These are phyloP conservation scores for Hirtodrosophila trivittata DNA, from an alignment of 2,888 invertebrate species.

Conservation along the genomic window DNA sequence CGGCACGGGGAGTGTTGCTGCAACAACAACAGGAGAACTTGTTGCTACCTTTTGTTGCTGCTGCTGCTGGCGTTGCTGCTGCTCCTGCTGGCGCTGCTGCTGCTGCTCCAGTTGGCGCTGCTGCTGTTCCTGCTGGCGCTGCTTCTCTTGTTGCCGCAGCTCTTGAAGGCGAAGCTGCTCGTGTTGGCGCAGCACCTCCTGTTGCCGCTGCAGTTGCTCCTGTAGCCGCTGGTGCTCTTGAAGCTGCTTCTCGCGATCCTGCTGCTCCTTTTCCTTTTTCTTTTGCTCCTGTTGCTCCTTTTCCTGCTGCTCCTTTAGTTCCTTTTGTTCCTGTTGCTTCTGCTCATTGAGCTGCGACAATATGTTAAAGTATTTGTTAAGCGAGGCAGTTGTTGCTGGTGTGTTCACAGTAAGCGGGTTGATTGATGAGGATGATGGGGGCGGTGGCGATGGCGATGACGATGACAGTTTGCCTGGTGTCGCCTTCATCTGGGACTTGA, in stretches of 20 bases:
- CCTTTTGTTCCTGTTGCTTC: slow-evolving; percentile 60
- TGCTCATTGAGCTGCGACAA: slow-evolving; percentile 80
- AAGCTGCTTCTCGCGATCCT: slow-evolving; percentile 65
- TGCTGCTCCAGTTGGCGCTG: slow-evolving; percentile 13
- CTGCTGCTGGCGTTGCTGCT: slow-evolving; percentile 7
- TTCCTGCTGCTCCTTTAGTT: slow-evolving; percentile 30
- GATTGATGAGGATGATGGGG: slow-evolving; percentile 39
- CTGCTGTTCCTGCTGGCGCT: slow-evolving; percentile 38
- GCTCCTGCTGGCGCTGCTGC: slow-evolving; percentile 68
- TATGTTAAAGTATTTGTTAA: slow-evolving; percentile 83
- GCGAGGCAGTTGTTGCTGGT: slow-evolving; percentile 79
- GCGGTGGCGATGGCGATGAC: slow-evolving; percentile 51
- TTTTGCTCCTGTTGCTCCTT: slow-evolving; percentile 20
- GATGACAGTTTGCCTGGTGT: slow-evolving; percentile 47
- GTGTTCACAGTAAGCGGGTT: slow-evolving; percentile 77
- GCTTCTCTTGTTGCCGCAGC: slow-evolving; percentile 50
- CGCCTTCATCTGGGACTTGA: slow-evolving; percentile 91
- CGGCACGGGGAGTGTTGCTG: slow-evolving; percentile 72
- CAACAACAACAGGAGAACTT: slow-evolving; percentile 19
- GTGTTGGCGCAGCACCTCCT: slow-evolving; percentile 39
- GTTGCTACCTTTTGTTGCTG: slow-evolving; percentile 2
- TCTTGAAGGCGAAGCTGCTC: slow-evolving; percentile 39
- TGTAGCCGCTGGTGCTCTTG: slow-evolving; percentile 73
- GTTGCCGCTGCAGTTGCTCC: slow-evolving; percentile 46
- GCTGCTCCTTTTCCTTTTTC: too few relatives aligned